Evolutionary conservation across 2,113 vertebrate genomes (phyloP).

Genomic region (Passer domesticus): DNA sequence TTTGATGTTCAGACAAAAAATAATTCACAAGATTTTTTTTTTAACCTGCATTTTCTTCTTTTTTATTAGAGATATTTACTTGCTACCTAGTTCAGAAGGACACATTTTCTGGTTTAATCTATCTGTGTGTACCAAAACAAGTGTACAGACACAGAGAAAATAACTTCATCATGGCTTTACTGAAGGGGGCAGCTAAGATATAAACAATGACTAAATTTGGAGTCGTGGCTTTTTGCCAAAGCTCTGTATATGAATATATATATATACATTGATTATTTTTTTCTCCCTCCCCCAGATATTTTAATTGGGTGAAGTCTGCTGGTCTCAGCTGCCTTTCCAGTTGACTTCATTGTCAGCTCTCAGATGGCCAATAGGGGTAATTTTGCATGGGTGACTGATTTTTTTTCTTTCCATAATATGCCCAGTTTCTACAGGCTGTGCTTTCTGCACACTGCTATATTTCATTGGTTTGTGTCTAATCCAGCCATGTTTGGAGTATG

Average conservation of each 20-base stretch:
- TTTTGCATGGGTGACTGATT: conserved; percentile 21
- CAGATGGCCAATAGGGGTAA: conserved; percentile 52
- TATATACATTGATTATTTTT: background rate
- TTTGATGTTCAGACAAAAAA: background rate
- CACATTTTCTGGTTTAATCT: background rate
- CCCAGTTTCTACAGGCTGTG: conserved; percentile 2
- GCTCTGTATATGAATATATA: background rate
- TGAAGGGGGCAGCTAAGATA: background rate
- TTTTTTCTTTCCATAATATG: conserved; percentile 25
- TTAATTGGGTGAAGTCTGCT: conserved; percentile 18
- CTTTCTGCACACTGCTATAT: background rate
- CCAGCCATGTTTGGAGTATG: background rate
- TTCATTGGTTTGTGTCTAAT: background rate
- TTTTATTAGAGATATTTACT: background rate
- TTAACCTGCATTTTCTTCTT: background rate
- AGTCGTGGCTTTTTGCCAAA: background rate
- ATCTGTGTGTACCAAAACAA: background rate
- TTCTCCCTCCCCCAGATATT: background rate
- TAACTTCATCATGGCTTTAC: background rate
- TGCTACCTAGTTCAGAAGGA: background rate
- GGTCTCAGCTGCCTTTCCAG: conserved; percentile 62
- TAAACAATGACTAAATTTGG: background rate
- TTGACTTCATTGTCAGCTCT: conserved; percentile 52
- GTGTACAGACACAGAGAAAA: background rate
- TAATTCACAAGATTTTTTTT: background rate